These are phyloP conservation scores for Silurus asotus DNA, from an alignment of 2,113 vertebrate genomes.

Conservation along the genomic window DNA sequence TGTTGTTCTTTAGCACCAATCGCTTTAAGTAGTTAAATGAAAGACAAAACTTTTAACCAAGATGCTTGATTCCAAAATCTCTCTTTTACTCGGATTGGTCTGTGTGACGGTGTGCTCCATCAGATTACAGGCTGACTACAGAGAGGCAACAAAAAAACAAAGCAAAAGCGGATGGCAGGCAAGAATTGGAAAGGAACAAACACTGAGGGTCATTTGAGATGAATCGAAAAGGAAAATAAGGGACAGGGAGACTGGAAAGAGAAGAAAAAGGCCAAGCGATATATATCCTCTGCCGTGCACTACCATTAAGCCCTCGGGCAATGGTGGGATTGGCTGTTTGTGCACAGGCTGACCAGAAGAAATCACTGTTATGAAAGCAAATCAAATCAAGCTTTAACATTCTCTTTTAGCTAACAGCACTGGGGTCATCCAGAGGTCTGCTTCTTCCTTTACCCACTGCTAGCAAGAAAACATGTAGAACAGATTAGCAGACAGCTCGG, in stretches of 20 bases:
- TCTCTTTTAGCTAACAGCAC: slow-evolving; percentile 46
- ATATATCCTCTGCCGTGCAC: slow-evolving; percentile 38
- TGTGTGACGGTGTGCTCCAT: background rate
- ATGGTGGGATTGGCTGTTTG: slow-evolving; percentile 43
- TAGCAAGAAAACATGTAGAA: slow-evolving; percentile 30
- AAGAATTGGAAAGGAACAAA: slow-evolving; percentile 27
- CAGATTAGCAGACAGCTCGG: background rate
- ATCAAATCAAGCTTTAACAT: slow-evolving; percentile 56
- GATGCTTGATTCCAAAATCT: slow-evolving; percentile 11
- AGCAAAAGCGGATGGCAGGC: slow-evolving; percentile 2
- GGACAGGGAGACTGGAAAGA: slow-evolving; percentile 34
- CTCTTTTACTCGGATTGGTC: slow-evolving; percentile 31
- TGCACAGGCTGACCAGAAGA: slow-evolving; percentile 61
- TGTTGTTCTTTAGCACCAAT: slow-evolving; percentile 65
- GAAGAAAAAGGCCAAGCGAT: slow-evolving; percentile 45
- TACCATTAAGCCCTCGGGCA: slow-evolving; percentile 46
- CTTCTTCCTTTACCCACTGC: background rate
- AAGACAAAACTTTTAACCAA: slow-evolving; percentile 57
- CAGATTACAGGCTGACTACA: slow-evolving; percentile 19
- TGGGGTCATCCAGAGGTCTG: slow-evolving; percentile 44
- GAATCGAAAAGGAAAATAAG: slow-evolving; percentile 45
- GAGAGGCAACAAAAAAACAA: slow-evolving; percentile 7
- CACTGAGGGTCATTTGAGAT: slow-evolving; percentile 15
- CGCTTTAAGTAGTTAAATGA: slow-evolving; percentile 37
- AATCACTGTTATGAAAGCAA: slow-evolving; percentile 67